Evolutionary conservation across 2,888 invertebrate genomes (phyloP), one percentile per base, ranked within the genome.

Genomic region (Phaonia tiefii): DNA sequence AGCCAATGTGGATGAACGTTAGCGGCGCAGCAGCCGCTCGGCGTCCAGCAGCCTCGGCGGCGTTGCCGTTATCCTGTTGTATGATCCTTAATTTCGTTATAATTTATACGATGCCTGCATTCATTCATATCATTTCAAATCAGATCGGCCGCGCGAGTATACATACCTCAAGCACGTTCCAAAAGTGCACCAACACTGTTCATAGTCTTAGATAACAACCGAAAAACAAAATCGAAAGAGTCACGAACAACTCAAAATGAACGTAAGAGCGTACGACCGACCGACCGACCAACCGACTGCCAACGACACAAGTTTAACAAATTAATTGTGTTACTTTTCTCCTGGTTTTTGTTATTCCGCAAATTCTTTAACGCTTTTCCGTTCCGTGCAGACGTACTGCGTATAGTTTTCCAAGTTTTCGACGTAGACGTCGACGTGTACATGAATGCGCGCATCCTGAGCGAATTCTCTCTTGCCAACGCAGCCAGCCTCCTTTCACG

Each of bases 11-110:
- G 31, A 31, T 31, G 31, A 31, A 4, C 26, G 49, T 71, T 70
- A 71, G 58, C 75, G 76, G 49, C 46, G 54, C 63, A 39, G 73
- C 56, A 51, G 44, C 1, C 56, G 26, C 63, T 42, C 63, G 31
- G 3, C 8, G 31, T 37, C n/a, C n/a, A n/a, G 63, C 31, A 31
- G 20, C 63, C 20, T 39, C 63, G 39, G 63, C 63, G 31, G 54
- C 72, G 67, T 37, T 31, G 71, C 15, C 44, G 65, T 26, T 44
- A 39, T 71, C 73, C 22, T 63, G 72, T 31, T 83, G 82, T 88
- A 90, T 90, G 90, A 90, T 90, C 90, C 89, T 89, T 89, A 90
- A 90, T 90, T 90, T 90, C 86, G 89, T 90, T 90, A 89, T 87
- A 87, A 87, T 88, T 89, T 89, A 89, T 87, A 88, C 87, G 86